Evolutionary conservation across 2,888 invertebrate genomes (phyloP).

Genomic region (Platerodrilus igneus): DNA sequence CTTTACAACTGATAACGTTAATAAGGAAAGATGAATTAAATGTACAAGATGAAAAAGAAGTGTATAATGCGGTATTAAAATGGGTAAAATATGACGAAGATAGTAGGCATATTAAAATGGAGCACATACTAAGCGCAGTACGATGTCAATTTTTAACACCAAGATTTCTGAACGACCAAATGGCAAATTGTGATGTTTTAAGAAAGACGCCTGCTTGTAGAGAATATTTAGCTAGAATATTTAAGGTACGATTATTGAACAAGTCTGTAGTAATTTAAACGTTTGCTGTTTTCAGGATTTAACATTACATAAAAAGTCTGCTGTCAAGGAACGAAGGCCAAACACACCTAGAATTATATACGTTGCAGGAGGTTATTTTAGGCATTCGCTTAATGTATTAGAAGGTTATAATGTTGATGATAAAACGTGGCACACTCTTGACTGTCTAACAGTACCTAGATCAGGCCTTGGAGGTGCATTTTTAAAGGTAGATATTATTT

Average conservation of each 20-base stretch:
- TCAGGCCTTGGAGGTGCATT: constrained; percentile 86
- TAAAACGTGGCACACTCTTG: constrained; percentile 75
- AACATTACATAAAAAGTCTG: constrained; percentile 80
- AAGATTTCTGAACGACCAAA: constrained; percentile 84
- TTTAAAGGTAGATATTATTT: constrained; percentile 56
- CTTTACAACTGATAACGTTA: constrained; percentile 73
- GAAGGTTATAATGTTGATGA: constrained; percentile 88
- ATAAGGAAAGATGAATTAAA: constrained; percentile 88
- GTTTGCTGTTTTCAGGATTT: constrained; percentile 66
- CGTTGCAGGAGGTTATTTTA: constrained; percentile 84
- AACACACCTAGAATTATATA: constrained; percentile 87
- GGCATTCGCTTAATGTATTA: constrained; percentile 79
- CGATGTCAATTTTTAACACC: constrained; percentile 90
- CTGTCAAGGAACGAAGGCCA: constrained; percentile 80
- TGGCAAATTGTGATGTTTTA: constrained; percentile 83
- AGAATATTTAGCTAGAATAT: constrained; percentile 85
- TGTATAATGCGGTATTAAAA: constrained; percentile 84
- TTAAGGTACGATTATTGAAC: constrained; percentile 59
- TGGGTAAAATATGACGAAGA: constrained; percentile 90
- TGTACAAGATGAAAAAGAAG: constrained; percentile 87
- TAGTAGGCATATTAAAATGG: constrained; percentile 77
- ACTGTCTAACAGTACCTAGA: constrained; percentile 79
- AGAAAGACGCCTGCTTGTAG: constrained; percentile 84
- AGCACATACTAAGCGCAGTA: constrained; percentile 81
- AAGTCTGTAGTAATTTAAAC: no score